Evolutionary conservation across 2,113 vertebrate species (phyloP), one percentile per base, ranked within the genome.

Genomic region (Scortum barcoo): DNA sequence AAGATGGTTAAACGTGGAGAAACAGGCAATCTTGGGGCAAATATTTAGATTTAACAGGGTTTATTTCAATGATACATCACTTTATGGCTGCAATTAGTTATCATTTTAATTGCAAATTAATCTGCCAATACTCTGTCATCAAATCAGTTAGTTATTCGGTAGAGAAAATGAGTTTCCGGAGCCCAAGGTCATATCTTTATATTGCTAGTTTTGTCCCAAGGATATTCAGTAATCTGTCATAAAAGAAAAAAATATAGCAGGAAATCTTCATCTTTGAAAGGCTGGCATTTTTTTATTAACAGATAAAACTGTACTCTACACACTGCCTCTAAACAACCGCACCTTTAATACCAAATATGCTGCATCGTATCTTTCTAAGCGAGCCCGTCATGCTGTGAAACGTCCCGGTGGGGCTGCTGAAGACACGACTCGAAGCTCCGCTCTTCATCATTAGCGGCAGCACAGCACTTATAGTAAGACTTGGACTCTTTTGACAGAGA

Each of bases 381-480:
- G 7, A 0, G 16, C 11, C 54, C 12, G 53, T 30, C 66, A 5
- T 7, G 20, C 24, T 74, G 33, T 48, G 51, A 62, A 80, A 50
- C 5, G 22, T 63, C 61, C 57, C 53, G 38, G 36, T 44, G 24
- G 0, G 19, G 50, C 42, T 58, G 42, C 57, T 70, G 42, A 38
- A 60, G 44, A 40, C 76, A 4, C 24, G 11, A 75, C 48, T 54
- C 54, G n/a, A 30, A 78, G 11, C 67, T 61, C 22, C 6, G 5
- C 33, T 56, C 50, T 44, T 26, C 63, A 19, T 73, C 38, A 65
- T 77, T 56, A 76, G 56, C 58, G 69, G 76, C 62, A 76, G 76
- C 66, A 40, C 48, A 46, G 38, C 56, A 66, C 26, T 44, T 22
- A n/a, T n/a, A n/a, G n/a, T n/a, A 19, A 17, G 5, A 46, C 74